phyloP scores from a whole-genome alignment of 2,888 invertebrate species.

The Phalera bucephala region DNA sequence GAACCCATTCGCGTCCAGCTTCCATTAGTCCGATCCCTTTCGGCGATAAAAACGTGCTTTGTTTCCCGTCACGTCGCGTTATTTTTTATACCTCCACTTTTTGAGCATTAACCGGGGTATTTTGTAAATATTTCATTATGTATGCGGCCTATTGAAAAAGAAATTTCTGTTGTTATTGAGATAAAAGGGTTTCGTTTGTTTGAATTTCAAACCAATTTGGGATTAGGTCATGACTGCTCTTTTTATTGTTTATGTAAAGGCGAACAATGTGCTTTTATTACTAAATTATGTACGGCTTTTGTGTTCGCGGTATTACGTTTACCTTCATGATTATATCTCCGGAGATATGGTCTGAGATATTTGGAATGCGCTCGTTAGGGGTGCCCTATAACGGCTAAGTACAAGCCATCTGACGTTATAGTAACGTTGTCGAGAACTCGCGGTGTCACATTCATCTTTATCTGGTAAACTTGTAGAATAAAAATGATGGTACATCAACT shows the following conservation, averaged over 20 bases:
- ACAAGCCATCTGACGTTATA: too few relatives aligned
- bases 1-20: slow-evolving; percentile 47
- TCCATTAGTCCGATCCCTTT: slow-evolving; percentile 68
- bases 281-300: slow-evolving; percentile 34
- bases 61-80: slow-evolving; percentile 71
- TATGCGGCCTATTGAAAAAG: slow-evolving; percentile 59
- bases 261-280: slow-evolving; percentile 46
- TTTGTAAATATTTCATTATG: slow-evolving; percentile 68
- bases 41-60: slow-evolving; percentile 73
- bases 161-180: slow-evolving; percentile 53
- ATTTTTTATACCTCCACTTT: slow-evolving; percentile 66
- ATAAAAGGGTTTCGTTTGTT: slow-evolving; percentile 64
- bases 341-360: too few relatives aligned
- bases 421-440: too few relatives aligned
- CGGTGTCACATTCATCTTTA: too few relatives aligned
- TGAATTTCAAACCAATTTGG: slow-evolving; percentile 55
- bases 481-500: too few relatives aligned
- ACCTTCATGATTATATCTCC: too few relatives aligned
- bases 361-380: too few relatives aligned
- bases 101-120: slow-evolving; percentile 58
- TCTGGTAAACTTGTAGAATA: too few relatives aligned
- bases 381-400: too few relatives aligned
- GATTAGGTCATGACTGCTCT: slow-evolving; percentile 53
- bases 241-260: slow-evolving; percentile 45
- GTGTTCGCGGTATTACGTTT: background rate